Percentiles rank a stretch among this genome's conserved stretches.
Conservation (phyloP, 2,797 vertebrate genomes). For the Dryobates pubescens region DNA sequence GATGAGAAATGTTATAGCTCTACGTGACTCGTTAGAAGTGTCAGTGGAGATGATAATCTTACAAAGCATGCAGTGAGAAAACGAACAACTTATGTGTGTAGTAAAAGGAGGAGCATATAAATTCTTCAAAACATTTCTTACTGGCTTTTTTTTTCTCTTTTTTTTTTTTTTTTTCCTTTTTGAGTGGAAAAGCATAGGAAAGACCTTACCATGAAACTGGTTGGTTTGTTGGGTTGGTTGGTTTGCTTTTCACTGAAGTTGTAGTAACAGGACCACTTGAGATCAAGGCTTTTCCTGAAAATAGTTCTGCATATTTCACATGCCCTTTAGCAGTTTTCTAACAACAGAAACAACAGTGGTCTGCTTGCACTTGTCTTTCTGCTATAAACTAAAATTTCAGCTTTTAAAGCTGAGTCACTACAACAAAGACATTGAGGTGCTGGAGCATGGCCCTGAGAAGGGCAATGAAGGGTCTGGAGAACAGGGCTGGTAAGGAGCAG, state of each 20-base stretch:
- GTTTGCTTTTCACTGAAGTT: neutral
- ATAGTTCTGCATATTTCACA: neutral
- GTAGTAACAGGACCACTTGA: neutral
- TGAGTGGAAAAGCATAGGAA: neutral
- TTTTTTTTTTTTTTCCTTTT: neutral
- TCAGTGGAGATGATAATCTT: conserved; percentile 7
- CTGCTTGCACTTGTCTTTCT: neutral
- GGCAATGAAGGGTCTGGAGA: too few species aligned
- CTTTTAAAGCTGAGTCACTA: neutral
- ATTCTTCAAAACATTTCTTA: neutral
- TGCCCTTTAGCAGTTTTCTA: neutral
- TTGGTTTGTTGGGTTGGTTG: too few species aligned
- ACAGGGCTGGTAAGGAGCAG: too few species aligned
- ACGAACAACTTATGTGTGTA: neutral
- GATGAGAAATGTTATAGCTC: conserved; percentile 4
- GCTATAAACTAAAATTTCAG: neutral
- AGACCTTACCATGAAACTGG: neutral
- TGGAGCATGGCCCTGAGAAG: too few species aligned
- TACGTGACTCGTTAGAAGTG: neutral
- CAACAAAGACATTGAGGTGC: too few species aligned
- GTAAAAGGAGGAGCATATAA: neutral
- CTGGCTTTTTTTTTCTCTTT: neutral
- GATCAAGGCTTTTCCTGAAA: neutral
- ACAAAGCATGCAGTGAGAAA: neutral
- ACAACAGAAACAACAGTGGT: neutral